phyloP scores from a whole-genome alignment of 2,113 vertebrate genomes.

The Rhinopomastus cyanomelas region DNA sequence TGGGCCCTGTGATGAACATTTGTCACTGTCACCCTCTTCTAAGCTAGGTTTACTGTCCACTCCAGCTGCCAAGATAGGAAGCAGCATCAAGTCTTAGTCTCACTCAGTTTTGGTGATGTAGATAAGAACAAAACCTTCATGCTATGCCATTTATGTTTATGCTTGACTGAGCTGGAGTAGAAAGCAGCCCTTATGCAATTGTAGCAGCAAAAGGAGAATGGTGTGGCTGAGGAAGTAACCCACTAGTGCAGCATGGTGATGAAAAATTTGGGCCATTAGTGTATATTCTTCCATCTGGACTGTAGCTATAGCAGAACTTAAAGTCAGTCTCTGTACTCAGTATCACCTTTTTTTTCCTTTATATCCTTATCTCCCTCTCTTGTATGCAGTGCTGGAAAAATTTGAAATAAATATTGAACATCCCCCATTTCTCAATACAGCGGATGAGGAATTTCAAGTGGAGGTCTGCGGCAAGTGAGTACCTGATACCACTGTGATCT shows the following conservation, averaged over 20 bases:
- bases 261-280: background rate
- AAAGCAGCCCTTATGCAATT: background rate
- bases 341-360: background rate
- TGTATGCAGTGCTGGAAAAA: constrained; percentile 15
- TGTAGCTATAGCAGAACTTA: background rate
- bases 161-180: background rate
- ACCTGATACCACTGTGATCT: background rate
- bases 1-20: background rate
- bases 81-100: background rate
- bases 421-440: background rate
- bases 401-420: background rate
- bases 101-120: background rate
- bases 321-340: background rate
- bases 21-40: background rate
- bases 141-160: background rate
- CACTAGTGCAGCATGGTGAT: background rate
- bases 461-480: constrained; percentile 38
- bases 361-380: background rate
- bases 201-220: background rate
- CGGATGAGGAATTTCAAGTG: constrained; percentile 20
- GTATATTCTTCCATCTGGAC: background rate
- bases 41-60: background rate
- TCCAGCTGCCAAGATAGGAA: background rate
- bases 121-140: background rate
- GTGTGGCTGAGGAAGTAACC: background rate